Evolutionary conservation across 2,888 invertebrate genomes (phyloP).

Genomic region (Andricus quercusramuli): DNA sequence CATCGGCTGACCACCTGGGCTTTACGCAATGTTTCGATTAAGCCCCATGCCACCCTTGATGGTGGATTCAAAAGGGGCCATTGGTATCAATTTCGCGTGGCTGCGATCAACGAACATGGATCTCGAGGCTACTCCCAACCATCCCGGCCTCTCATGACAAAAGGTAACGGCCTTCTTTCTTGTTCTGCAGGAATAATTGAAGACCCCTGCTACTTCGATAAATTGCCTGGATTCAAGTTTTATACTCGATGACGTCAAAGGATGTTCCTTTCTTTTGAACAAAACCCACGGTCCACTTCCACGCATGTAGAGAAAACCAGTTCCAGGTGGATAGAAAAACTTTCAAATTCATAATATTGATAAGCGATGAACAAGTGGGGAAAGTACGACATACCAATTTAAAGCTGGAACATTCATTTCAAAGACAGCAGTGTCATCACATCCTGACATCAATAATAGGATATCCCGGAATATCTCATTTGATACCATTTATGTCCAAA

Average conservation of each 20-base stretch:
- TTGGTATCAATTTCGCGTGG: conserved; percentile 90
- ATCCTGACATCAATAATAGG: too few species aligned
- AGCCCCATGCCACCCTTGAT: conserved; percentile 81
- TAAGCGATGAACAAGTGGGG: too few species aligned
- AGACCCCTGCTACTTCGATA: conserved; percentile 1
- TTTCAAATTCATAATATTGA: too few species aligned
- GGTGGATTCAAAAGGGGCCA: conserved; percentile 84
- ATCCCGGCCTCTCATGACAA: conserved; percentile 82
- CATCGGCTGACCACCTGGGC: conserved; percentile 85
- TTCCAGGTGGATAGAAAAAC: too few species aligned
- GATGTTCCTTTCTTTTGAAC: neutral
- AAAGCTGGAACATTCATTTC: too few species aligned
- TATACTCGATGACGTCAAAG: neutral
- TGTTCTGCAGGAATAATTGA: neutral
- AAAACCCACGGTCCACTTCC: neutral
- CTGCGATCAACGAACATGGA: conserved; percentile 86
- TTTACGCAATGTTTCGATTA: conserved; percentile 77
- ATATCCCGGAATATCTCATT: too few species aligned
- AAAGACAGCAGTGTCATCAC: too few species aligned
- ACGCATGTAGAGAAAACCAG: too few species aligned
- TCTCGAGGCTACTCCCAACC: conserved; percentile 86
- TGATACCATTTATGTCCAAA: too few species aligned
- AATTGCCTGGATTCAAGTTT: neutral
- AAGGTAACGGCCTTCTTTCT: conserved; percentile 56
- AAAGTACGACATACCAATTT: too few species aligned